These are phyloP conservation scores for Caenorhabditis latens DNA, from an alignment of 1,140 invertebrate genomes.

Conservation along the genomic window DNA sequence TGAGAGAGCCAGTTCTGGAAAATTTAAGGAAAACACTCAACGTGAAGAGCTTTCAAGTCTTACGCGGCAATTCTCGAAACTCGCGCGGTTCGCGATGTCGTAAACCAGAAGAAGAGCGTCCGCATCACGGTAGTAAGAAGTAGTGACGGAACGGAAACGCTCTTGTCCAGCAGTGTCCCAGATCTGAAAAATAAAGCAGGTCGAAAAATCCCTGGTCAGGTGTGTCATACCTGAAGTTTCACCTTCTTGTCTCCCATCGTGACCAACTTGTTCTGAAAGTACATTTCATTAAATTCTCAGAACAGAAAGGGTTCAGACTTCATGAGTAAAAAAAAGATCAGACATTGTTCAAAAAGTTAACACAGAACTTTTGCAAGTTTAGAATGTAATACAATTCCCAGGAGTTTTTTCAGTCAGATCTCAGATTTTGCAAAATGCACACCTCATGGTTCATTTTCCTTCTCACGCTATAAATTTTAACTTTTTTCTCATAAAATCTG, in stretches of 20 bases:
- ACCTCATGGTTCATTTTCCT: no score
- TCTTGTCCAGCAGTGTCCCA: conserved; percentile 98
- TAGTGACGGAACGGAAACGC: conserved; percentile 95
- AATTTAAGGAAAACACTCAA: neutral
- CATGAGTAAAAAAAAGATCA: no score
- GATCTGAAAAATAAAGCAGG: conserved; percentile 80
- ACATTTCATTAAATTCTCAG: neutral
- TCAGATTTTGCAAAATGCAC: no score
- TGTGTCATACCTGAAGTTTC: conserved; percentile 73
- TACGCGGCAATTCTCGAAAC: conserved; percentile 84
- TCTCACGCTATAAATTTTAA: no score
- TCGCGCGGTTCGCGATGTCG: conserved; percentile 95
- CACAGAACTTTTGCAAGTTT: no score
- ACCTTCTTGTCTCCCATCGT: conserved; percentile 76
- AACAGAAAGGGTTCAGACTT: neutral
- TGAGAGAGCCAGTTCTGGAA: conserved; percentile 77
- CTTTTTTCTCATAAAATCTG: no score
- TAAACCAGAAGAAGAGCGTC: conserved; percentile 97
- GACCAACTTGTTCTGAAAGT: conserved; percentile 76
- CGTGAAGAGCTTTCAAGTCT: conserved; percentile 36
- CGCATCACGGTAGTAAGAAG: conserved; percentile 96
- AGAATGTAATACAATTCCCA: no score
- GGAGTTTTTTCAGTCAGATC: no score
- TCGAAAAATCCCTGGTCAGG: neutral
- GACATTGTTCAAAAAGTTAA: no score